Evolutionary conservation across 2,797 vertebrate genomes (phyloP), one percentile per base, ranked within the genome.

Genomic region (Propithecus deckenii): DNA sequence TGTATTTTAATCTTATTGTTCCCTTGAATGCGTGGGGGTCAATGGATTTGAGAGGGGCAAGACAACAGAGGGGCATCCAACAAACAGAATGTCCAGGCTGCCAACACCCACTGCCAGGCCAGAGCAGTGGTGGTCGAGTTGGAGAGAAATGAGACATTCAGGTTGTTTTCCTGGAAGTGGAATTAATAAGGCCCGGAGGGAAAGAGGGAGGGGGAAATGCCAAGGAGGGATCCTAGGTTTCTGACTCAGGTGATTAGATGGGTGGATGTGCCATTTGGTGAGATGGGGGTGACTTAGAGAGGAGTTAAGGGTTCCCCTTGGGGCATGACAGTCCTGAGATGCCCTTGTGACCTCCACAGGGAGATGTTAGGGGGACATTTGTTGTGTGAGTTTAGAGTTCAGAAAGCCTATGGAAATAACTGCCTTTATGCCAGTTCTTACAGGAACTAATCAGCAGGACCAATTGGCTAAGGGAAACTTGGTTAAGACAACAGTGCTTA

Each of bases 401-500:
- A 96, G 74, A 69, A 89, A 78, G 61, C 20, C 65, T 69, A 6
- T 12, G 43, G 20, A 80, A 59, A 28, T 50, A 43, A 59, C 61
- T 46, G 5, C 28, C 23, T 89, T 83, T 78, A 50, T 80, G 71
- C n/a, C 76, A 17, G 4, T 43, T 96, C 63, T 96, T 93, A 28
- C 43, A 67, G 63, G 52, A 95, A 23, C 76, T 55, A 93, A 55
- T 72, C 46, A 84, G 28, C 43, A 86, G 78, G 67, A 65, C 67
- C 23, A 50, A 5, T 79, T 71, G 8, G 79, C 91, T 93, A 75
- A 83, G 75, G 55, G 41, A 74, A 57, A 11, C 38, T 85, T 94
- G n/a, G 8, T 94, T 87, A 76, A 59, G 50, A 86, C 18, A n/a
- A 25, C 17, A 52, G 18, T 41, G 14, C 35, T 92, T 25, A 80